phyloP scores from a whole-genome alignment of 2,113 vertebrate species.

The Paralichthys olivaceus region DNA sequence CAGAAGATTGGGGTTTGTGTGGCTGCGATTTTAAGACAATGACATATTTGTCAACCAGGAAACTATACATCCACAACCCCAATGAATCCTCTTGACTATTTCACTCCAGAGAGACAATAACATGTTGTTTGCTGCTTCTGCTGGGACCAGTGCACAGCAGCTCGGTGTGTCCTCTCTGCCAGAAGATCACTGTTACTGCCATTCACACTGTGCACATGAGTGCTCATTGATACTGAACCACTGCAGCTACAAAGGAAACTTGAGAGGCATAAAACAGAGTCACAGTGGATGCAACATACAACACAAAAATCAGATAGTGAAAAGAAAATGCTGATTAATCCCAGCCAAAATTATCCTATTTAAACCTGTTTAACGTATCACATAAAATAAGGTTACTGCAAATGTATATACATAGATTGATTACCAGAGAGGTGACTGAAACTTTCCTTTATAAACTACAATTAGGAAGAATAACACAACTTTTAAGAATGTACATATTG shows the following conservation, averaged over 20 bases:
- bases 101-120: slow-evolving; percentile 52
- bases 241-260: slow-evolving; percentile 9
- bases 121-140: slow-evolving; percentile 49
- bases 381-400: no score
- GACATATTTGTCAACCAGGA: not conserved
- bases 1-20: not conserved
- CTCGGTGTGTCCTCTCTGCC: slow-evolving; percentile 47
- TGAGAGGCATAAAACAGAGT: slow-evolving; percentile 1
- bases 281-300: not conserved
- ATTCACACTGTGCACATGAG: slow-evolving; percentile 42
- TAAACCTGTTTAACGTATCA: no score
- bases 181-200: slow-evolving; percentile 43
- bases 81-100: slow-evolving; percentile 33
- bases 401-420: no score
- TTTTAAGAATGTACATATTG: no score
- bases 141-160: slow-evolving; percentile 40
- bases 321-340: no score
- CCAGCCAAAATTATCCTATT: no score
- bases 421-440: not conserved
- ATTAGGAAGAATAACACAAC: not conserved
- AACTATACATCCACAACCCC: not conserved
- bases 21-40: slow-evolving; percentile 2
- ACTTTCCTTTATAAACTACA: not conserved
- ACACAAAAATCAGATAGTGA: not conserved
- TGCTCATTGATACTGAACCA: slow-evolving; percentile 32